Percentiles rank a stretch among this genome's conserved stretches.
These are phyloP conservation scores for Tyto alba DNA, from an alignment of 2,113 vertebrate species.

Conservation along the genomic window DNA sequence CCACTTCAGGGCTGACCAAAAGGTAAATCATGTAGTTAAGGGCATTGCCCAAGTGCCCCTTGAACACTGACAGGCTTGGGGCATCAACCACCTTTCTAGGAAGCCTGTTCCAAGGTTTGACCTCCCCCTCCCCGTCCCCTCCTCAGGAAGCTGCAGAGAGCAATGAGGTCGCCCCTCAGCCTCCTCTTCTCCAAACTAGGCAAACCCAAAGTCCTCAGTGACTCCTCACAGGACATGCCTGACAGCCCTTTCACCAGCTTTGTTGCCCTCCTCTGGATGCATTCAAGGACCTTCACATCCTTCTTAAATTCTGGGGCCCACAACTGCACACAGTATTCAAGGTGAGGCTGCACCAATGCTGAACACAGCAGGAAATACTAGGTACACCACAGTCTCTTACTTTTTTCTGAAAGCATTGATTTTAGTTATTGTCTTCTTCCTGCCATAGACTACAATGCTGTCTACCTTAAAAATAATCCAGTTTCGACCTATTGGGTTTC, in stretches of 20 bases:
- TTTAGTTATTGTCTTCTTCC: neutral
- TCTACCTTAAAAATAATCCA: neutral
- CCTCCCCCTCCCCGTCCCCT: neutral
- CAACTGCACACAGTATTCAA: neutral
- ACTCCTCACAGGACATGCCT: neutral
- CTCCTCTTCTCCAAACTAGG: neutral
- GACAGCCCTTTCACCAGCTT: neutral
- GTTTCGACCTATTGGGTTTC: neutral
- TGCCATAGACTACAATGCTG: neutral
- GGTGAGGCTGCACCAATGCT: accelerated
- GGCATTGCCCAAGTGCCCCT: neutral
- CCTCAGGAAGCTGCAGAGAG: neutral
- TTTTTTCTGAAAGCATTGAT: neutral
- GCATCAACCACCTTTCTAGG: neutral
- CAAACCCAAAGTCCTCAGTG: neutral
- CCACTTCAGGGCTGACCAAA: neutral
- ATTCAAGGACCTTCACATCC: neutral
- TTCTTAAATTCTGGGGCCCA: neutral
- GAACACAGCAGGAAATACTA: neutral
- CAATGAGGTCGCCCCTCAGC: neutral
- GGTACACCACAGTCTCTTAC: neutral
- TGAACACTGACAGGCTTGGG: neutral
- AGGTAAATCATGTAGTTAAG: neutral
- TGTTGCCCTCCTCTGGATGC: neutral
- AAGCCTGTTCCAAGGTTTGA: neutral